These are phyloP conservation scores for Thunnus thynnus DNA, from an alignment of 2,113 vertebrate species.

Conservation along the genomic window DNA sequence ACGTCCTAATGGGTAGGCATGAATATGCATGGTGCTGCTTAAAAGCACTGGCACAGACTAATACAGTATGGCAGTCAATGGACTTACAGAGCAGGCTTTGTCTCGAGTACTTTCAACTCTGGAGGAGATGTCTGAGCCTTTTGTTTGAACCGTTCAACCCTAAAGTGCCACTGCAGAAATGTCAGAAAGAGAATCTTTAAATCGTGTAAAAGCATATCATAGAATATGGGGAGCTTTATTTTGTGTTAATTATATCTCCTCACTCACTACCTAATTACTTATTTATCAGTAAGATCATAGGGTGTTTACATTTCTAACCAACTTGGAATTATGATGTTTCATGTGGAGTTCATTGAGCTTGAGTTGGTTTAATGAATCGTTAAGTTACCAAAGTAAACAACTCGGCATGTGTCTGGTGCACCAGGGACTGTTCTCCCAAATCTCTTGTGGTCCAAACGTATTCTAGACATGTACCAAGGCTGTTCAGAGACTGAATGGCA, in stretches of 20 bases:
- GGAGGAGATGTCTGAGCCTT: constrained; percentile 55
- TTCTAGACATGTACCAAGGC: background rate
- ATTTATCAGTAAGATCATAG: constrained; percentile 47
- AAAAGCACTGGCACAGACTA: constrained; percentile 55
- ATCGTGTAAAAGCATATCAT: constrained; percentile 28
- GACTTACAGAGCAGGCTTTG: constrained; percentile 70
- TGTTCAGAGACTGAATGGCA: constrained; percentile 15
- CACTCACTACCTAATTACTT: constrained; percentile 37
- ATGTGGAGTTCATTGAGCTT: constrained; percentile 46
- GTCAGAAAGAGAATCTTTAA: constrained; percentile 35
- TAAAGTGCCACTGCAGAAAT: constrained; percentile 39
- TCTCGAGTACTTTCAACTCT: constrained; percentile 60
- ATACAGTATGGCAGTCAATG: constrained; percentile 68
- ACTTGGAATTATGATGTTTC: constrained; percentile 49
- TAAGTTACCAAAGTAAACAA: constrained; percentile 67
- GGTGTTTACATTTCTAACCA: constrained; percentile 27
- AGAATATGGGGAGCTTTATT: background rate
- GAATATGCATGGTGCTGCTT: constrained; percentile 65
- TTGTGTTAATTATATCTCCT: constrained; percentile 32
- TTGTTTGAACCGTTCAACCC: constrained; percentile 34
- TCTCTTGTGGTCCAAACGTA: background rate
- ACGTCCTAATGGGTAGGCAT: constrained; percentile 61
- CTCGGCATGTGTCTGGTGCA: constrained; percentile 23
- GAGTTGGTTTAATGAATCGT: constrained; percentile 56
- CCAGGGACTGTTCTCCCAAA: constrained; percentile 14